Evolutionary conservation across 92 coral and sea anemone genomes (phyloP).

Genomic region (Nematostella vectensis): DNA sequence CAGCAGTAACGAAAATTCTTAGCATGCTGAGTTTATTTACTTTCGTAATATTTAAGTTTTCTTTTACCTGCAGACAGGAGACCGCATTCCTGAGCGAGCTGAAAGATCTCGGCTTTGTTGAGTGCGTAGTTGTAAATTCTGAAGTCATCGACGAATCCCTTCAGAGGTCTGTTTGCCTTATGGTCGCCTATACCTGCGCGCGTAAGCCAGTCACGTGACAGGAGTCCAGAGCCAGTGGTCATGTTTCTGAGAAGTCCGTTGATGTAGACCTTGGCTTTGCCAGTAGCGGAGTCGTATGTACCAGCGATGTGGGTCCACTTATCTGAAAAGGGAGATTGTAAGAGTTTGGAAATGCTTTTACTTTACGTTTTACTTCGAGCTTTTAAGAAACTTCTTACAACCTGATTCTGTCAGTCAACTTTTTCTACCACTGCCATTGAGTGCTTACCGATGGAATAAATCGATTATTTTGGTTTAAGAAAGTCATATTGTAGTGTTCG

Average conservation of each 20-base stretch:
- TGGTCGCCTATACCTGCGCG: constrained; percentile 98
- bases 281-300: constrained; percentile 87
- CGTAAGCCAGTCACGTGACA: constrained; percentile 92
- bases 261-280: constrained; percentile 83
- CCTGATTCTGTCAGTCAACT: too few species aligned
- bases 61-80: too few species aligned
- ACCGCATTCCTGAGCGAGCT: constrained; percentile 58
- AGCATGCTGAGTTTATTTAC: too few species aligned
- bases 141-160: constrained; percentile 94
- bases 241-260: constrained; percentile 92
- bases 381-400: too few species aligned
- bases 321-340: constrained; percentile 24
- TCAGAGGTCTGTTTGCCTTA: constrained; percentile 84
- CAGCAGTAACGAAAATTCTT: too few species aligned
- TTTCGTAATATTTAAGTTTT: too few species aligned
- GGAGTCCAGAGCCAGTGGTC: constrained; percentile 77
- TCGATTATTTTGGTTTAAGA: too few species aligned
- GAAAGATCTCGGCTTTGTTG: constrained; percentile 53
- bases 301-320: constrained; percentile 90
- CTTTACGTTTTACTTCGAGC: background rate
- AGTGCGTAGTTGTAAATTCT: constrained; percentile 93
- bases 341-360: background rate
- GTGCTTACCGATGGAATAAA: too few species aligned
- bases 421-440: too few species aligned
- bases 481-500: too few species aligned